These are phyloP conservation scores for Mixornis gularis DNA, from an alignment of 2,113 vertebrate genomes.

Conservation along the genomic window DNA sequence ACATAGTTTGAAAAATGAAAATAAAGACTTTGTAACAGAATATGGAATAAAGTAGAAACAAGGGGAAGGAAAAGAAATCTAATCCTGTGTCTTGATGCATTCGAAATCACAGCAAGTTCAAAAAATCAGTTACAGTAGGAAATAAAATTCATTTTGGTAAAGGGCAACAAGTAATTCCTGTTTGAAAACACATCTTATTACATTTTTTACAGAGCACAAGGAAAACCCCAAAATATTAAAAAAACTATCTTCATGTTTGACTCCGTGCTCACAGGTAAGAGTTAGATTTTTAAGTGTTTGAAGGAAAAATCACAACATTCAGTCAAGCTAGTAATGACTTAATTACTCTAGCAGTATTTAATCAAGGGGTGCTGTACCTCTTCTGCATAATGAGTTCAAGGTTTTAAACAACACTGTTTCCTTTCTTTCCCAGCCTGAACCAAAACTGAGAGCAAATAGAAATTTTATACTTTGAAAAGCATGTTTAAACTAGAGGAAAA, in stretches of 20 bases:
- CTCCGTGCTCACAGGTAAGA: not conserved
- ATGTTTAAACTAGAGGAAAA: not conserved
- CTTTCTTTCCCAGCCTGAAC: not conserved
- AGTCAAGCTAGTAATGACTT: not conserved
- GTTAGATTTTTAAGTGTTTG: not conserved
- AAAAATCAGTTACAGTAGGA: not conserved
- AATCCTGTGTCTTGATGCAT: not conserved
- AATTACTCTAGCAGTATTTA: not conserved
- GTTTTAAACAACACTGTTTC: not conserved
- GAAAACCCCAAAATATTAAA: not conserved
- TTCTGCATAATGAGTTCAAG: not conserved
- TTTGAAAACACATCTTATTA: not conserved
- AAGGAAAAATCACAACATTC: not conserved
- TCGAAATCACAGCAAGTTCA: not conserved
- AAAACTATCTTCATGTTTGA: not conserved
- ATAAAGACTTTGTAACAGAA: not conserved
- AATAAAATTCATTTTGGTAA: not conserved
- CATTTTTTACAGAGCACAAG: not conserved
- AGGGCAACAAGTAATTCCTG: not conserved
- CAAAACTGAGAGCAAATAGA: not conserved
- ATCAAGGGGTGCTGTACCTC: not conserved
- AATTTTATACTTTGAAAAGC: not conserved
- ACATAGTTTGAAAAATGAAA: not conserved
- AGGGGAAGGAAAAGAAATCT: rapidly evolving
- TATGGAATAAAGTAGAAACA: not conserved